Conservation (phyloP, 2,888 invertebrate genomes). For the Caenorhabditis sp. region DNA sequence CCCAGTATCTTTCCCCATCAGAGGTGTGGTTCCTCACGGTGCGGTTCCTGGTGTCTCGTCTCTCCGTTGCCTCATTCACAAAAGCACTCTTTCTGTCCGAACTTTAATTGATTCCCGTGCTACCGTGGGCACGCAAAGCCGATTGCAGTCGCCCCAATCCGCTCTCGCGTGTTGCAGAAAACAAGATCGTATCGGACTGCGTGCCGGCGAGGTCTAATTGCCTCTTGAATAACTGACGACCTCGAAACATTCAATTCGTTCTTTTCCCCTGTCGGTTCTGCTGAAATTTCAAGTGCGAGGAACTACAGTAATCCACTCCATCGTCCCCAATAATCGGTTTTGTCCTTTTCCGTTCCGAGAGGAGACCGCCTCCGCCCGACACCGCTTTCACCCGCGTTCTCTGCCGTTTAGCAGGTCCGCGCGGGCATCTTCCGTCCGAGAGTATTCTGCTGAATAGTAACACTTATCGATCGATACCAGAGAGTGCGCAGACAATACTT, state of each 20-base stretch:
- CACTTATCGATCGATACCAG: slow-evolving; percentile 30
- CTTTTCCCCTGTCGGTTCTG: neutral
- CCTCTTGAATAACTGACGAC: slow-evolving; percentile 21
- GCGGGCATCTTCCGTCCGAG: neutral
- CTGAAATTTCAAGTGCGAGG: no score
- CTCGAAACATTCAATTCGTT: slow-evolving; percentile 16
- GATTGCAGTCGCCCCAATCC: slow-evolving; percentile 19
- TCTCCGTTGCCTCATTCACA: neutral
- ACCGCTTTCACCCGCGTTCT: slow-evolving; percentile 1
- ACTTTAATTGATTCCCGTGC: slow-evolving; percentile 23
- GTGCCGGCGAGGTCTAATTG: slow-evolving; percentile 18
- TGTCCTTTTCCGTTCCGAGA: no score
- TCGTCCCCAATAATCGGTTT: no score
- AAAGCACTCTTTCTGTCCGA: neutral
- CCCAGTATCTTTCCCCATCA: neutral
- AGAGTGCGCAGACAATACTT: slow-evolving; percentile 24
- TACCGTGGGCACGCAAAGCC: slow-evolving; percentile 20
- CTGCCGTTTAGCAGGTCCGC: slow-evolving; percentile 4
- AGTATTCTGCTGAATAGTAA: slow-evolving; percentile 5
- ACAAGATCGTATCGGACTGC: slow-evolving; percentile 14
- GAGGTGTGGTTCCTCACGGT: slow-evolving; percentile 22
- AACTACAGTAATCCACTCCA: no score
- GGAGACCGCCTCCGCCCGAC: no score
- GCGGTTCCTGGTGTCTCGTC: neutral
- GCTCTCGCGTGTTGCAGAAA: slow-evolving; percentile 7